These are phyloP conservation scores for Podilymbus podiceps DNA, from an alignment of 2,113 vertebrate species.

Conservation along the genomic window DNA sequence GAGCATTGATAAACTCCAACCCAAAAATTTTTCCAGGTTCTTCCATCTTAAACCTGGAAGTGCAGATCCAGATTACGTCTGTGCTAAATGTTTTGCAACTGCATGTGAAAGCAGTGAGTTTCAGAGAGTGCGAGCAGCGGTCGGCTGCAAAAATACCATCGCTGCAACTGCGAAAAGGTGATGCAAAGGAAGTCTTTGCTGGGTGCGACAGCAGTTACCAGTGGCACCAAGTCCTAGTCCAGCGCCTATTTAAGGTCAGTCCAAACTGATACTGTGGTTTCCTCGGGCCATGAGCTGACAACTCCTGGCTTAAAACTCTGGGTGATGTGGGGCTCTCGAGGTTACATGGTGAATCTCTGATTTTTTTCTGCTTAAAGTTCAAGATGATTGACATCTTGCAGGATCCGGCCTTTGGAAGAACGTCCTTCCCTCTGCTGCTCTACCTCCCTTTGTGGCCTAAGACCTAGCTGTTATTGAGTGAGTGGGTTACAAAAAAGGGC, in stretches of 20 bases:
- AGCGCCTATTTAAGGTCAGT: not conserved
- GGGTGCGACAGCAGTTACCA: not conserved
- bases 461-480: not conserved
- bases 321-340: not conserved
- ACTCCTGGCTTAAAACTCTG: not conserved
- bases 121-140: not conserved
- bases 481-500: not conserved
- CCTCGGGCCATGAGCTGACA: too few relatives aligned
- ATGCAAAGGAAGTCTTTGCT: accelerated
- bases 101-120: not conserved
- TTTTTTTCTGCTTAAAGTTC: not conserved
- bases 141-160: not conserved
- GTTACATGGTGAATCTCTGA: not conserved
- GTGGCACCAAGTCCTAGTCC: not conserved
- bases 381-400: not conserved
- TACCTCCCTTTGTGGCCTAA: not conserved
- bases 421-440: not conserved
- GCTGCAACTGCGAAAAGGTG: not conserved
- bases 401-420: not conserved
- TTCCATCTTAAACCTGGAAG: not conserved
- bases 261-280: not conserved
- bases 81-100: not conserved
- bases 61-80: not conserved
- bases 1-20: not conserved
- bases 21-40: not conserved